These are phyloP conservation scores for Naso thynnoides DNA, from an alignment of 2,797 vertebrate species.

Conservation along the genomic window DNA sequence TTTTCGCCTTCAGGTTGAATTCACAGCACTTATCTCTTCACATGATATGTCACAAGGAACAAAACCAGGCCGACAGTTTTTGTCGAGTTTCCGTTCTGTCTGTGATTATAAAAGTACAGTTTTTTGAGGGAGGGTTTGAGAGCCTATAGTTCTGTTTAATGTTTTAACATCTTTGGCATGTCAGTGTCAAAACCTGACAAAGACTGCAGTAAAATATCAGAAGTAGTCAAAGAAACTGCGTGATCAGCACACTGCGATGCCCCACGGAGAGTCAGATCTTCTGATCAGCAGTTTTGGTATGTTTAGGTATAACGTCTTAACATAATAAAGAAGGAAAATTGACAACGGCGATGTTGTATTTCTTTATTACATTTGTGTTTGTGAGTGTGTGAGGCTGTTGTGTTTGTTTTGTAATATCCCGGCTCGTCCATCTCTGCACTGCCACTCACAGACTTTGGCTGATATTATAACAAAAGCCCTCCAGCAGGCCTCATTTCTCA, in stretches of 20 bases:
- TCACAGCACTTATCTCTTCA: slow-evolving; percentile 1
- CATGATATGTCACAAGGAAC: slow-evolving; percentile 8
- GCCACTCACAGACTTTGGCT: slow-evolving; percentile 29
- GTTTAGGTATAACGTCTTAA: slow-evolving; percentile 19
- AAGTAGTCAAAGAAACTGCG: slow-evolving; percentile 37
- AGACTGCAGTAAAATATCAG: slow-evolving; percentile 37
- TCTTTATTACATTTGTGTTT: background rate
- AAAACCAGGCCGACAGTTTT: background rate
- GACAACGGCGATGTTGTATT: background rate
- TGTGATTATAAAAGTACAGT: background rate
- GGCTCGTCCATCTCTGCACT: slow-evolving; percentile 15
- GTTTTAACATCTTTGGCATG: slow-evolving; percentile 22
- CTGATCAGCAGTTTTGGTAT: slow-evolving; percentile 63
- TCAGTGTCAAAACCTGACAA: slow-evolving; percentile 51
- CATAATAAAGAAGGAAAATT: background rate
- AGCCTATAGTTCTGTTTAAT: background rate
- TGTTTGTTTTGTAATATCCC: slow-evolving; percentile 4
- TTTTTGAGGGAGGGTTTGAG: slow-evolving; percentile 14
- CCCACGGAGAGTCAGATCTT: slow-evolving; percentile 40
- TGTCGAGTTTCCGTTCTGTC: background rate
- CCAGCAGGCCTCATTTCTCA: slow-evolving; percentile 23
- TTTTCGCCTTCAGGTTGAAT: slow-evolving; percentile 12
- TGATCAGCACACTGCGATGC: slow-evolving; percentile 46
- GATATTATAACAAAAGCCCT: slow-evolving; percentile 39
- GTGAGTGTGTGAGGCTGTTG: slow-evolving; percentile 4